These are phyloP conservation scores for Pseudorectes ferrugineus DNA, from an alignment of 2,113 vertebrate species.

Conservation along the genomic window DNA sequence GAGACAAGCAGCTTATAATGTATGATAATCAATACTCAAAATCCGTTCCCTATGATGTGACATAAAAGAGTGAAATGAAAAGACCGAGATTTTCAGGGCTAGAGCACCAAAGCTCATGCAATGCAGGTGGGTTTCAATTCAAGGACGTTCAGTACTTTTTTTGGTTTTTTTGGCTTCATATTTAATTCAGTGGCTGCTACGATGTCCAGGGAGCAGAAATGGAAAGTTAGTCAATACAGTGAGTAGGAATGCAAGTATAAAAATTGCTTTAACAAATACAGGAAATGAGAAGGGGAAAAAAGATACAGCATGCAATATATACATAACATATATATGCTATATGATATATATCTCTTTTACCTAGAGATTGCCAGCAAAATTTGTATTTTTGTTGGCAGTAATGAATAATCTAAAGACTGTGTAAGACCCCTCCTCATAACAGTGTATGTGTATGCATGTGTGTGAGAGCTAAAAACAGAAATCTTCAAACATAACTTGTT, in stretches of 20 bases:
- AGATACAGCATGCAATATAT: not conserved
- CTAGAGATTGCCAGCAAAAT: not conserved
- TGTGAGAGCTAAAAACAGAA: not conserved
- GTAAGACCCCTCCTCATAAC: not conserved
- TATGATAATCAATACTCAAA: conserved; percentile 67
- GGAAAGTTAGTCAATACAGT: conserved; percentile 40
- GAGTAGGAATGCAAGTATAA: conserved; percentile 17
- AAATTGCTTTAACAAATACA: conserved; percentile 15
- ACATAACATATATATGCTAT: not conserved
- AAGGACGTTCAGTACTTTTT: conserved; percentile 70
- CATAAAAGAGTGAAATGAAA: conserved; percentile 44
- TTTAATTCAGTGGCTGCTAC: conserved; percentile 53
- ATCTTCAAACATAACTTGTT: not conserved
- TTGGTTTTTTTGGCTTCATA: conserved; percentile 32
- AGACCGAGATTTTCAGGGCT: conserved; percentile 51
- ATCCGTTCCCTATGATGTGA: conserved; percentile 19
- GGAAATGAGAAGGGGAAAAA: not conserved
- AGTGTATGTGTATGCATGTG: not conserved
- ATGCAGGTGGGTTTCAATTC: conserved; percentile 70
- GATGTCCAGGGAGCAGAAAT: conserved; percentile 26
- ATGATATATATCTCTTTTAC: not conserved
- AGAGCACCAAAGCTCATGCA: conserved; percentile 68
- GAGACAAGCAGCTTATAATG: conserved; percentile 44
- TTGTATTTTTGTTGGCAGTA: not conserved
- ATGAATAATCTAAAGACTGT: not conserved